Evolutionary conservation across 2,113 vertebrate species (phyloP).

Genomic region (Neogobius melanostomus): DNA sequence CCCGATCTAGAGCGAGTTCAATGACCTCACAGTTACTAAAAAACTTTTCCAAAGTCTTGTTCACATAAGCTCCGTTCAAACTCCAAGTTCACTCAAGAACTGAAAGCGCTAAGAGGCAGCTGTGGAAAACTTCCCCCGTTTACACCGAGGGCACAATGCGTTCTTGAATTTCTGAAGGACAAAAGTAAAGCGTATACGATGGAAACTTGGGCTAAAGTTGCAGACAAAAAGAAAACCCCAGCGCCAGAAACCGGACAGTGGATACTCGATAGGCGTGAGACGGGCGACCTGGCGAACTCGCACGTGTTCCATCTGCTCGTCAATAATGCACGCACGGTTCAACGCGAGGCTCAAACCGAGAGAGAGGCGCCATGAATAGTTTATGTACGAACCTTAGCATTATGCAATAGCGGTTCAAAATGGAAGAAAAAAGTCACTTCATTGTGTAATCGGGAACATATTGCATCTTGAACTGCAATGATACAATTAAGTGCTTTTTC

Average conservation of each 20-base stretch:
- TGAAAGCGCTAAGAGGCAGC: neutral
- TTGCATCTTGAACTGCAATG: no score
- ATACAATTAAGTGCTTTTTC: no score
- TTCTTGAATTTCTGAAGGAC: slow-evolving; percentile 4
- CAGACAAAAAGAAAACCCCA: slow-evolving; percentile 8
- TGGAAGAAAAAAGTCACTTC: no score
- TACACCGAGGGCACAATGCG: neutral
- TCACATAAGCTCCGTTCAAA: neutral
- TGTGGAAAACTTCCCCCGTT: neutral
- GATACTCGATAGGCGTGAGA: slow-evolving; percentile 64
- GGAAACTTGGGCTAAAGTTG: neutral
- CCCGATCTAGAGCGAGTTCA: neutral
- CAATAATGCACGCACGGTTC: slow-evolving; percentile 34
- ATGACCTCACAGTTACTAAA: neutral
- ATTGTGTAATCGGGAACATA: no score
- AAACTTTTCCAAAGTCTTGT: neutral
- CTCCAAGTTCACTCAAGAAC: neutral
- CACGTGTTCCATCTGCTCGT: slow-evolving; percentile 3
- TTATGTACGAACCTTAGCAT: no score
- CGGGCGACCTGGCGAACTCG: slow-evolving; percentile 11
- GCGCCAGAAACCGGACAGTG: slow-evolving; percentile 16
- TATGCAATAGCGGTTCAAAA: no score
- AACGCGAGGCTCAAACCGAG: neutral
- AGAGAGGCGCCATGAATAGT: neutral
- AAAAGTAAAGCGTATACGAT: slow-evolving; percentile 2